These are phyloP conservation scores for Balearica regulorum DNA, from an alignment of 2,797 vertebrate species.

Conservation along the genomic window DNA sequence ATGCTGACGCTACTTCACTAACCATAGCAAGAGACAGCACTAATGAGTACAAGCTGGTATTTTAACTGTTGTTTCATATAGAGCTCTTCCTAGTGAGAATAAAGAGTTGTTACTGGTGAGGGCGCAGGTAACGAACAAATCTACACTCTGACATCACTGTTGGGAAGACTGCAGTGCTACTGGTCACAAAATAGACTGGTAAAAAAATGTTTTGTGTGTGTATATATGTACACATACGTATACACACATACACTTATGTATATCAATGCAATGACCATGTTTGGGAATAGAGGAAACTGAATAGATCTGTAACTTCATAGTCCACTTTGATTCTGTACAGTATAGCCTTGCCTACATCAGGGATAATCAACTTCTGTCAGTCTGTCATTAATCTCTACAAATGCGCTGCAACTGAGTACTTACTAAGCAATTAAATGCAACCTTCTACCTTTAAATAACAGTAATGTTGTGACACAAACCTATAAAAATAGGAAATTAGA, in stretches of 20 bases:
- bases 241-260: neutral
- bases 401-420: neutral
- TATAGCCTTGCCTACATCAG: neutral
- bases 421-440: neutral
- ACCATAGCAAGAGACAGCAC: neutral
- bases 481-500: neutral
- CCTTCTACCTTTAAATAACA: constrained; percentile 2
- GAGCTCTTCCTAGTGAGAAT: neutral
- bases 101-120: neutral
- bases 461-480: neutral
- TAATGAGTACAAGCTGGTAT: neutral
- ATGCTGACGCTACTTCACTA: neutral
- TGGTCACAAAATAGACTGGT: neutral
- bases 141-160: neutral
- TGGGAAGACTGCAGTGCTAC: neutral
- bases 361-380: neutral
- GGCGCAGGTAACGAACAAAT: neutral
- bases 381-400: neutral
- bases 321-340: neutral
- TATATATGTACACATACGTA: rapidly evolving
- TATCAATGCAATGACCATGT: neutral
- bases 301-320: neutral
- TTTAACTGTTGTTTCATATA: neutral
- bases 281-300: neutral
- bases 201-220: neutral